Base-by-base conservation (phyloP, 1,140 invertebrate genomes). In the Coptotermes formosanus region DNA sequence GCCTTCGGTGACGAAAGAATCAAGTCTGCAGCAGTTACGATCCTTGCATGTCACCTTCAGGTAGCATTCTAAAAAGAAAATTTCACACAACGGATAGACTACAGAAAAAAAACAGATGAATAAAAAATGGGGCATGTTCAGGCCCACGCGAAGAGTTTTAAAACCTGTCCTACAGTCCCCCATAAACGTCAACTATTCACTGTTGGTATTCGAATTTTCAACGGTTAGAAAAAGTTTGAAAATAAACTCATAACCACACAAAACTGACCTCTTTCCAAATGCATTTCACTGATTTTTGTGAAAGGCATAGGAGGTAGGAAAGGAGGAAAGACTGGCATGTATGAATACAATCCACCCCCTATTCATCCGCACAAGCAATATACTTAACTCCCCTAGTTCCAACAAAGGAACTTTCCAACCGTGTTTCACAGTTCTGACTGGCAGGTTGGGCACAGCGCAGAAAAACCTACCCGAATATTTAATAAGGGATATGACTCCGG, bases 381-480 rank as follows among this genome's bases (percentile, higher is more conserved):
- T 30, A 75, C 64, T 75, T 75, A 30, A 16, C 25, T 75, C 64
- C 14, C 59, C n/a, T 6, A 75, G 52, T 55, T 75, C 64, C 25
- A 75, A 75, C 64, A 75, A 75, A 75, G 64, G 64, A 75, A 75
- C n/a, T 30, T 75, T 30, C 64, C 64, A 75, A 75, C 64, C 64
- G 64, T 75, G 16, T 11, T 75, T n/a, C 16, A 75, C n/a, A 75
- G n/a, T 8, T 75, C 64, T 30, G n/a, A 75, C 64, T 30, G 64
- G 64, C n/a, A 75, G 64, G 64, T 75, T 75, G n/a, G 25, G 64
- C 64, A n/a, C 8, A 11, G 25, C 64, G 64, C 64, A 75, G 64
- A 75, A 75, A 75, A 75, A 75, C 64, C 64, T 75, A 75, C 64
- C 64, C 64, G 64, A 75, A 75, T 25, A 75, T 75, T 75, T 75